phyloP scores from a whole-genome alignment of 2,113 vertebrate species.

The Callospermophilus lateralis region DNA sequence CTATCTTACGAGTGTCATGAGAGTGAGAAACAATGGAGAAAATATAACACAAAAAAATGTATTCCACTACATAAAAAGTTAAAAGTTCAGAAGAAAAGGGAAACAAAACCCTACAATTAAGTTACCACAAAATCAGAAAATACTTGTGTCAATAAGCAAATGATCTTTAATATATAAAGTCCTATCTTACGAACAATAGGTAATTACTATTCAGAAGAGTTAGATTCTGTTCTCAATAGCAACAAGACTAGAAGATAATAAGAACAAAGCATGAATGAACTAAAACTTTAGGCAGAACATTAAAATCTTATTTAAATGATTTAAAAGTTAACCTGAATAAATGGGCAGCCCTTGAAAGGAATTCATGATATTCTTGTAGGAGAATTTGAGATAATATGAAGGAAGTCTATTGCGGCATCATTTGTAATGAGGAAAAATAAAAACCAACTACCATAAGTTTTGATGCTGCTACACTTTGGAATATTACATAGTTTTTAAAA shows the following conservation, averaged over 20 bases:
- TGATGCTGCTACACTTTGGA: not conserved
- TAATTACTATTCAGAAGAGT: not conserved
- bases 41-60: not conserved
- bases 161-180: not conserved
- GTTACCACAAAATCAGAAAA: not conserved
- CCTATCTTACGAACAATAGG: not conserved
- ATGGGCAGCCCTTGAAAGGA: not conserved
- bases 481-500: not conserved
- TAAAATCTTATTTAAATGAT: not conserved
- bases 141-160: not conserved
- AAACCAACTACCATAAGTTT: not conserved
- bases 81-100: not conserved
- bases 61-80: not conserved
- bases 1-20: not conserved
- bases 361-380: not conserved
- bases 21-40: not conserved
- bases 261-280: not conserved
- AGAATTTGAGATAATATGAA: not conserved
- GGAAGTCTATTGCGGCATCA: not conserved
- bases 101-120: not conserved
- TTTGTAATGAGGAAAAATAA: not conserved
- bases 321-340: not conserved
- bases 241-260: not conserved
- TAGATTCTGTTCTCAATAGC: constrained; percentile 7
- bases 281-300: not conserved